Evolutionary conservation across 1,140 invertebrate species (phyloP).

Genomic region (Pseudomyrmex gracilis): DNA sequence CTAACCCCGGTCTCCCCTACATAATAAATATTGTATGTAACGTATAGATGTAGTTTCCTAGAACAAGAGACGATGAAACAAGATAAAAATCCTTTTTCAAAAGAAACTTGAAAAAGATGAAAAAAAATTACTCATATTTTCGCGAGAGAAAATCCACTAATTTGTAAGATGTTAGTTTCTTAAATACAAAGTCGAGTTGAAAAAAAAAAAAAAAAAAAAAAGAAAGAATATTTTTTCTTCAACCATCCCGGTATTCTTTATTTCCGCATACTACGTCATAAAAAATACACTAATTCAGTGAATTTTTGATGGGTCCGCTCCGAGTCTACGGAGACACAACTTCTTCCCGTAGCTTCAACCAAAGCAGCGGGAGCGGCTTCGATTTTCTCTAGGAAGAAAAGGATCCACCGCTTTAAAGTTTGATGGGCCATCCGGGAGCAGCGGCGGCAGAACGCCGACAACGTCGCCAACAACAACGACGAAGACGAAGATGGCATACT

Average conservation of each 20-base stretch:
- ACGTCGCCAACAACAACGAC: conserved; percentile 29
- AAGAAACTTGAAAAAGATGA: no score
- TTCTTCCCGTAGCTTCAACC: neutral
- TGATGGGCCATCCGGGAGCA: conserved; percentile 68
- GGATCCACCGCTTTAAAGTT: conserved; percentile 75
- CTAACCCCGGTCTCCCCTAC: no score
- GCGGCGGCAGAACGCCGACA: neutral
- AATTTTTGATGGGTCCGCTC: no score
- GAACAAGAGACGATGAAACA: no score
- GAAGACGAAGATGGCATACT: conserved; percentile 44
- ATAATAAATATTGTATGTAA: no score
- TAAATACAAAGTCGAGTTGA: neutral
- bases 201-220: neutral
- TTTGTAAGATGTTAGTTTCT: no score
- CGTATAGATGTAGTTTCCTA: no score
- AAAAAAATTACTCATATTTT: no score
- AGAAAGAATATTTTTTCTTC: neutral
- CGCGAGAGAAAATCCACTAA: no score
- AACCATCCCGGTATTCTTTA: neutral
- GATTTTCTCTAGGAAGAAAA: conserved; percentile 67
- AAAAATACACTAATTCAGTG: conserved; percentile 27
- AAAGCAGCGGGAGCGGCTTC: conserved; percentile 21
- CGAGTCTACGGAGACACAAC: conserved; percentile 1
- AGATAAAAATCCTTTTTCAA: no score
- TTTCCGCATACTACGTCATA: neutral